Evolutionary conservation across 2,888 invertebrate genomes (phyloP).

Genomic region (Tetrapedia diversipes): DNA sequence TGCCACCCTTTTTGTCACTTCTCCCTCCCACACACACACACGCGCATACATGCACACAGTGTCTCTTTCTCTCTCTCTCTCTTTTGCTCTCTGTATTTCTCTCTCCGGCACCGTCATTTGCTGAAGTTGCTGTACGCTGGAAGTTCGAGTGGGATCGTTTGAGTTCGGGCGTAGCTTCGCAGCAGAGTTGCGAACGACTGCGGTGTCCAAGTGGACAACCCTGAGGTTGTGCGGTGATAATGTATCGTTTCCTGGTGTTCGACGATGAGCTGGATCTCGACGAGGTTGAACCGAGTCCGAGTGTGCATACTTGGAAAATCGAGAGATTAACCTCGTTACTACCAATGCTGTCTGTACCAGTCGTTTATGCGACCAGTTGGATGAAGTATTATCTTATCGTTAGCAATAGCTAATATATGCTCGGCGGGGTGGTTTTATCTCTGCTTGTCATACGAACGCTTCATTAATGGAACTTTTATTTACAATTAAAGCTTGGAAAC

Average conservation of each 20-base stretch:
- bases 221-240: constrained; percentile 3
- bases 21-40: too few relatives aligned
- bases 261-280: neutral
- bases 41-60: too few relatives aligned
- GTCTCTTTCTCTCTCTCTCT: neutral
- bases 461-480: too few relatives aligned
- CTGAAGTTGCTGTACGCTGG: neutral
- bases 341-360: too few relatives aligned
- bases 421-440: too few relatives aligned
- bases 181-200: neutral
- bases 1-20: neutral
- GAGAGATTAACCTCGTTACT: too few relatives aligned
- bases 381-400: too few relatives aligned
- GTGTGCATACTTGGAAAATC: neutral
- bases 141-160: constrained; percentile 10
- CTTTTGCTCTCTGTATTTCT: neutral
- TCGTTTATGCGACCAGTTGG: too few relatives aligned
- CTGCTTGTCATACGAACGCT: too few relatives aligned
- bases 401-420: too few relatives aligned
- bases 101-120: too few relatives aligned
- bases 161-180: neutral
- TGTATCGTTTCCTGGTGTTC: neutral
- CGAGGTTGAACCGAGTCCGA: neutral
- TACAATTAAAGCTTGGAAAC: too few relatives aligned
- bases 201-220: constrained; percentile 7